Base-by-base conservation (phyloP, 2,113 vertebrate genomes). In the Macrotis lagotis region DNA sequence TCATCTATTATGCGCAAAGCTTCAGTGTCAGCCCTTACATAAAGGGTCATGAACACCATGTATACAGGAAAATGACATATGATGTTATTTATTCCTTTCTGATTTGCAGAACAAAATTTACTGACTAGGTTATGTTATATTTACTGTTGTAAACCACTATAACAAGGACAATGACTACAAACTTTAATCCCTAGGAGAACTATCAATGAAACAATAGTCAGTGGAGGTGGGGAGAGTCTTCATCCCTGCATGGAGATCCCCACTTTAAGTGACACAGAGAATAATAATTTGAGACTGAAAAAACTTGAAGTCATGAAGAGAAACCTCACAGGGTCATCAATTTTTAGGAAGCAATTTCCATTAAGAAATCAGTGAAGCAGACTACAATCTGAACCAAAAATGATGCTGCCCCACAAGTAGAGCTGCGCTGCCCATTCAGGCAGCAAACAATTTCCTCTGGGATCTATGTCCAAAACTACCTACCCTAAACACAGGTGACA, bases 381-480 rank as follows among this genome's bases (percentile, higher is more conserved):
- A 88, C 53, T 96, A 48, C 89, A 55, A 91, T 96, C 4, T n/a
- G 91, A 93, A 95, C 89, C 52, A 90, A 94, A 96, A 96, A 92
- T 47, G 89, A 53, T 48, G 90, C 90, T 92, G 52, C 51, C 93
- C 95, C 95, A 92, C 94, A 96, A 92, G 91, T 95, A 47, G 74
- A 66, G 47, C 66, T 37, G 48, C n/a, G 59, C 47, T 48, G 11
- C 37, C n/a, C n/a, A n/a, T n/a, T 83, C 66, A 44, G 8, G 66
- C 52, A 90, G n/a, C 66, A 91, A 74, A 66, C 66, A 92, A 49
- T 90, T 92, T 95, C 83, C 89, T 92, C n/a, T 53, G 88, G 50
- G 92, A 93, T 37, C 89, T 37, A 88, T 74, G 51, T 51, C 83
- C 91, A 90, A 51, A 55, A 92, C 74, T 48, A 44, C 91, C 92